A percentile compares a stretch with the other conserved stretches of the same genome.
phyloP scores from a whole-genome alignment of 2,113 vertebrate species.

The Psittacara wagleri region DNA sequence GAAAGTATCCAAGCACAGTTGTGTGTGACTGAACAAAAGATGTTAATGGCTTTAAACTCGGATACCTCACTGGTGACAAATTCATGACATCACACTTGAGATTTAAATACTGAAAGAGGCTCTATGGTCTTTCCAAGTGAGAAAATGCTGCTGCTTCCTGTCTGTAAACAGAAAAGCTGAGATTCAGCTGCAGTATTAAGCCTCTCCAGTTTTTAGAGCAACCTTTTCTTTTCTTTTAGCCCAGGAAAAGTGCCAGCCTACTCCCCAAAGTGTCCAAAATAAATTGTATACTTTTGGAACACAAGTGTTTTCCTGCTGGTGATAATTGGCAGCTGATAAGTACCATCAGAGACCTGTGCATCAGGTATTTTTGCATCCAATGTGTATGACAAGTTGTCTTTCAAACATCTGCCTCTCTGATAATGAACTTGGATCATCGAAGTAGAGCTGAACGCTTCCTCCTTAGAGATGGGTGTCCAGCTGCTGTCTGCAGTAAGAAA shows the following conservation, averaged over 20 bases:
- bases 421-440: not conserved
- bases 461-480: not conserved
- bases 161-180: not conserved
- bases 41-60: not conserved
- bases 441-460: not conserved
- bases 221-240: not conserved
- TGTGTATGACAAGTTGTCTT: not conserved
- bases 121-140: accelerated
- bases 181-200: not conserved
- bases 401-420: not conserved
- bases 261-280: not conserved
- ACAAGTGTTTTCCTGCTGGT: accelerated
- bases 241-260: not conserved
- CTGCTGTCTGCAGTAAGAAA: not conserved
- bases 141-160: not conserved
- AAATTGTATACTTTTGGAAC: not conserved
- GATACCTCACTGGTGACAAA: not conserved
- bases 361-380: not conserved
- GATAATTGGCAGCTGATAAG: not conserved
- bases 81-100: not conserved
- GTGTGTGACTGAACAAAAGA: not conserved
- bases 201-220: not conserved
- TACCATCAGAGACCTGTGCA: not conserved
- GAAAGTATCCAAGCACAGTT: not conserved
- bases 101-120: not conserved